A percentile compares a stretch with the other conserved stretches of the same genome.
Evolutionary conservation across 2,888 invertebrate species (phyloP).

Genomic region (Myopa tessellatipennis): DNA sequence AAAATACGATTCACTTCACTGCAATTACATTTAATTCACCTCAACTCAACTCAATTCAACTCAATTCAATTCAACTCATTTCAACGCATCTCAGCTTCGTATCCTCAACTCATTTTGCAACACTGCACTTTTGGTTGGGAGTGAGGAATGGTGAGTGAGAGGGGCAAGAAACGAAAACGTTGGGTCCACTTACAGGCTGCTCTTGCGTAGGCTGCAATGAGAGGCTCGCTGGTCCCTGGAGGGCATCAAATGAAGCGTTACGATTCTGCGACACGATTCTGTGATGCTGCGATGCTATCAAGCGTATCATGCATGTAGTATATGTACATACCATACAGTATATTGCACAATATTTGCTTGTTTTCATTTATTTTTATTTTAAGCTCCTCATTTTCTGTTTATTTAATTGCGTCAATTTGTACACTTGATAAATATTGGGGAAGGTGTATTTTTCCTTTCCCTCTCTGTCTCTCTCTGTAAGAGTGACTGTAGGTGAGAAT

Average conservation of each 20-base stretch:
- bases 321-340: not conserved
- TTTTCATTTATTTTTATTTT: not conserved
- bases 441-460: not conserved
- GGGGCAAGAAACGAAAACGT: not conserved
- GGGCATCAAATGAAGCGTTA: too few species aligned
- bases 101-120: constrained; percentile 22
- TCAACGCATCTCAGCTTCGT: constrained; percentile 4
- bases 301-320: not conserved
- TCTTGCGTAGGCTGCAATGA: not conserved
- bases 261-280: too few species aligned
- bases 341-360: constrained; percentile 19
- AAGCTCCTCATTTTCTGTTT: not conserved
- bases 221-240: too few species aligned
- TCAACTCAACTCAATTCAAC: not conserved
- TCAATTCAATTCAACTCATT: not conserved
- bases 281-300: not conserved
- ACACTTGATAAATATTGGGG: not conserved
- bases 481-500: not conserved
- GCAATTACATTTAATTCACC: not conserved
- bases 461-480: not conserved
- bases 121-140: not conserved
- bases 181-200: not conserved
- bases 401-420: constrained; percentile 2
- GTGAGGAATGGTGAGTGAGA: not conserved
- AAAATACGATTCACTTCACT: not conserved